Percentiles rank a stretch among this genome's conserved stretches.
Evolutionary conservation across 2,888 invertebrate genomes (phyloP).

Genomic region (Lasioglossum calceatum): DNA sequence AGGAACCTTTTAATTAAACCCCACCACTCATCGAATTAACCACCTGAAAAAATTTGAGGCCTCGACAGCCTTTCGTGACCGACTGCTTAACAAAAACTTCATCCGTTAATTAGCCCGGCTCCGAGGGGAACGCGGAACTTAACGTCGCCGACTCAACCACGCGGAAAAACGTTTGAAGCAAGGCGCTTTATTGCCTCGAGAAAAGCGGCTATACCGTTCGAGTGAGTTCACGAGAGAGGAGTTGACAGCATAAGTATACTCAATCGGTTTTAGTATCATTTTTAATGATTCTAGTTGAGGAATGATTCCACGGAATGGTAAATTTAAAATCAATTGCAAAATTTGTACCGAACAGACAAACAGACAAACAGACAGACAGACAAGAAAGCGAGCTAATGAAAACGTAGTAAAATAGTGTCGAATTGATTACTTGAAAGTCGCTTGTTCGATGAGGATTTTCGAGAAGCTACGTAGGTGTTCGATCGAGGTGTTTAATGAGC

Average conservation of each 20-base stretch:
- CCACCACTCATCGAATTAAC: conserved; percentile 38
- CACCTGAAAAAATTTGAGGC: neutral
- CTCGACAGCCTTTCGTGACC: neutral
- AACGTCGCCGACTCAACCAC: neutral
- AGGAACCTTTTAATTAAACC: conserved; percentile 44
- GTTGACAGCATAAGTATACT: neutral
- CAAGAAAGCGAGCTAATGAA: too few relatives aligned
- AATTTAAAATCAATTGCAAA: too few relatives aligned
- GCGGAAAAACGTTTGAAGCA: neutral
- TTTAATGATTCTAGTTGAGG: neutral
- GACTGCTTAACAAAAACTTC: conserved; percentile 20
- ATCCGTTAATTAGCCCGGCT: conserved; percentile 30
- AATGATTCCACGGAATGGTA: neutral
- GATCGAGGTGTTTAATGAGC: neutral
- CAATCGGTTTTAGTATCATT: neutral
- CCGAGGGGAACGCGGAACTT: neutral
- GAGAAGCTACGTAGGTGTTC: neutral
- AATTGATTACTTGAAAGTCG: too few relatives aligned
- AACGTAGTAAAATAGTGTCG: too few relatives aligned
- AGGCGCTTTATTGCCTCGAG: neutral
- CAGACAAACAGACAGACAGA: too few relatives aligned
- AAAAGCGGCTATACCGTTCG: neutral
- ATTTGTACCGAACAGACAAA: too few relatives aligned
- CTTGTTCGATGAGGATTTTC: too few relatives aligned
- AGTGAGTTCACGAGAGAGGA: neutral